Evolutionary conservation across 2,113 vertebrate genomes (phyloP), one percentile per base, ranked within the genome.

Genomic region (Ailurus styani): DNA sequence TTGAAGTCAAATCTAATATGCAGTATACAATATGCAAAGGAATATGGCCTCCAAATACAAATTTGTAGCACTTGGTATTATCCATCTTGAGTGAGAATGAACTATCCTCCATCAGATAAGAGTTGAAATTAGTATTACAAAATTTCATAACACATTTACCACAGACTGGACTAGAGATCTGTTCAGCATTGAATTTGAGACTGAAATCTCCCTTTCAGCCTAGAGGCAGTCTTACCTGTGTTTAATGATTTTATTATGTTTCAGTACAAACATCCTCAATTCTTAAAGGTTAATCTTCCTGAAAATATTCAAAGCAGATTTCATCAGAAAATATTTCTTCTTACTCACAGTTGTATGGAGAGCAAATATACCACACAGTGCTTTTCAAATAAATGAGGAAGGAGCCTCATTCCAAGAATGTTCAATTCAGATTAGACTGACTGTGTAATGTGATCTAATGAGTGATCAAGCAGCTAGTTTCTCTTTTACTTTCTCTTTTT

Each of bases 281-380:
- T 79, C 96, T 79, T 83, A 93, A 97, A 94, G 25, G 40, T 68
- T 90, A 52, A 90, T 87, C 13, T 93, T 79, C 64, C 40, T 40
- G 27, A 94, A 97, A 82, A 72, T 55, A 79, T 78, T 90, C 72
- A 94, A 83, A 57, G 14, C 6, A 94, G 68, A 94, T 84, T 55
- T 89, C 62, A 52, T 68, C 13, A 75, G 68, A 88, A 97, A 93
- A 78, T 84, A 25, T 68, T 70, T 97, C 12, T 72, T 92, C 8
- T 60, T 57, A 42, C 86, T 96, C 79, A 88, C 0, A 17, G 31
- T 52, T 86, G 34, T 93, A 31, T 84, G 14, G 13, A 88, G 15
- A 91, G 29, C 37, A 57, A 91, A 81, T 90, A 78, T 89, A 7
- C 0, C 18, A 73, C 14, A 72, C 4, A 84, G 4, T 50, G 29